Percentiles rank a stretch among this genome's conserved stretches.
These are phyloP conservation scores for Chrysochloris asiatica DNA, from an alignment of 2,113 vertebrate genomes.

Conservation along the genomic window DNA sequence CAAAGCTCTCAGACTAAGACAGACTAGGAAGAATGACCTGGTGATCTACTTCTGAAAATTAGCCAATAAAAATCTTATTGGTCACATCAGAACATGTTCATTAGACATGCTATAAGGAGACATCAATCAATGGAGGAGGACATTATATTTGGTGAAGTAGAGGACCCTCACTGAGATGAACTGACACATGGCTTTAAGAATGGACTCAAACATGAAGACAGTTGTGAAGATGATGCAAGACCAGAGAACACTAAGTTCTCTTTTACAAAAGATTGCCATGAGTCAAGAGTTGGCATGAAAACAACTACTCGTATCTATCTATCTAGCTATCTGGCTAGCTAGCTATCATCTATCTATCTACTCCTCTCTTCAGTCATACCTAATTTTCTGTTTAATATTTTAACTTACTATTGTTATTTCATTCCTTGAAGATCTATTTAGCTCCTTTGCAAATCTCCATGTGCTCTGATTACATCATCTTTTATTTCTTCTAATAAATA, in stretches of 20 bases:
- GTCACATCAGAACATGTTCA: too few species aligned
- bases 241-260: too few species aligned
- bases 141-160: neutral
- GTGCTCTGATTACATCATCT: neutral
- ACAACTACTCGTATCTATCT: too few species aligned
- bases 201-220: neutral
- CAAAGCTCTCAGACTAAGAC: neutral
- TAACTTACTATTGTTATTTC: neutral
- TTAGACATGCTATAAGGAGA: neutral
- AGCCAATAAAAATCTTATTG: too few species aligned
- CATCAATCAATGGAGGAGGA: neutral
- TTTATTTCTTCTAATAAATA: slow-evolving; percentile 13
- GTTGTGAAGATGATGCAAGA: neutral
- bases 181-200: neutral
- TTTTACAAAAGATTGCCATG: too few species aligned
- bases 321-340: too few species aligned
- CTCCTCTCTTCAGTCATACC: neutral
- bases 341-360: too few species aligned
- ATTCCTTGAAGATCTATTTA: neutral
- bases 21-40: neutral
- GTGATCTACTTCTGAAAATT: neutral
- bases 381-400: neutral
- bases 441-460: neutral
- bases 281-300: too few species aligned
- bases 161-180: neutral